Conservation (phyloP, 2,113 vertebrate species). For the Laterallus jamaicensis region DNA sequence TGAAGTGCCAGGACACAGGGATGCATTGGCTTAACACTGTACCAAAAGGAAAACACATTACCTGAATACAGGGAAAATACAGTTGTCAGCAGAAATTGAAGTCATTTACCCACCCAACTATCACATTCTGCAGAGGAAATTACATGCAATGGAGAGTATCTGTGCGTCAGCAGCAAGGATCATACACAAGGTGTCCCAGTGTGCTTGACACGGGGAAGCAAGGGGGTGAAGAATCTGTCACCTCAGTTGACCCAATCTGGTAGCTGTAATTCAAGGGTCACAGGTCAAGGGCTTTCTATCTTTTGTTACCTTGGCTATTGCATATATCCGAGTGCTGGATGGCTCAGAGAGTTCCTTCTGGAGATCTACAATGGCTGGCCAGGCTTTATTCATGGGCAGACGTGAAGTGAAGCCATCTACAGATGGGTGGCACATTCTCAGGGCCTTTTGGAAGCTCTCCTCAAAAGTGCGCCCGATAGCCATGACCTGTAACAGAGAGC, state of each 20-base stretch:
- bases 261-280: background rate
- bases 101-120: background rate
- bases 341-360: constrained; percentile 86
- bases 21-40: background rate
- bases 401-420: constrained; percentile 86
- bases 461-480: constrained; percentile 94
- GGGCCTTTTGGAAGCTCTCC: constrained; percentile 94
- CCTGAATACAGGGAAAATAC: background rate
- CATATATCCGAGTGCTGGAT: constrained; percentile 88
- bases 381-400: constrained; percentile 90
- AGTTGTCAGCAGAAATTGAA: background rate
- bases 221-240: background rate
- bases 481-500: constrained; percentile 82
- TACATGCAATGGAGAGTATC: background rate
- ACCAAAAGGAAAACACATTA: background rate
- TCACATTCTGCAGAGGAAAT: background rate
- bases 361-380: constrained; percentile 79
- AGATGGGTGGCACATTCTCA: constrained; percentile 95
- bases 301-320: constrained; percentile 88
- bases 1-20: background rate
- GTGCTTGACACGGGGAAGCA: background rate
- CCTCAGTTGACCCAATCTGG: background rate
- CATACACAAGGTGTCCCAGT: background rate
- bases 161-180: background rate
- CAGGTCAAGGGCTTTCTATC: background rate